A percentile compares a stretch with the other conserved stretches of the same genome.
Evolutionary conservation across 2,797 vertebrate species (phyloP).

Genomic region (Notamacropus eugenii): DNA sequence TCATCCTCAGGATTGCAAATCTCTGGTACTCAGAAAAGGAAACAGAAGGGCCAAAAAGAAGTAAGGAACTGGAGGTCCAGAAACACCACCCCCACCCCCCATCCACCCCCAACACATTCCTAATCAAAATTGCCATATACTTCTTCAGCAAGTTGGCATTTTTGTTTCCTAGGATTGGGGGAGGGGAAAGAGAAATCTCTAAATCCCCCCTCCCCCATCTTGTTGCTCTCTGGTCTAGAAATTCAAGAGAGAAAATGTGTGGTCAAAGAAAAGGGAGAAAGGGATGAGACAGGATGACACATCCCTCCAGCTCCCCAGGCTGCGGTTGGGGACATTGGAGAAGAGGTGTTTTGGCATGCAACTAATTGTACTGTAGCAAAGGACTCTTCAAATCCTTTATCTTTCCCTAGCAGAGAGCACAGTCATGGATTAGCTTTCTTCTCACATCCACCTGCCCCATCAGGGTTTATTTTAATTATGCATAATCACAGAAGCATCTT

Average conservation of each 20-base stretch:
- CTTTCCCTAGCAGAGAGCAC: constrained; percentile 20
- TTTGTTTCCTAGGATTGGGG: background rate
- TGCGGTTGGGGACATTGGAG: background rate
- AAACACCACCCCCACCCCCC: background rate
- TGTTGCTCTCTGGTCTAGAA: background rate
- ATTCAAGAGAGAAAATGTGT: background rate
- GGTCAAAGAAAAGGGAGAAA: background rate
- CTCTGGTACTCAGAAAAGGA: background rate
- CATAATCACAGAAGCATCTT: constrained; percentile 59
- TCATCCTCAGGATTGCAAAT: background rate
- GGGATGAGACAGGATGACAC: background rate
- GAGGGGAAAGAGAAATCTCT: background rate
- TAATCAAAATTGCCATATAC: background rate
- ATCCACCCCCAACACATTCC: background rate
- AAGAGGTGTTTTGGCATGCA: background rate
- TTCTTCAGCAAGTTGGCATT: background rate
- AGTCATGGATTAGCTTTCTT: constrained; percentile 69
- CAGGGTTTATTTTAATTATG: constrained; percentile 62
- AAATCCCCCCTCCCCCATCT: background rate
- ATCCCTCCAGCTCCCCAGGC: background rate
- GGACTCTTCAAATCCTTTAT: background rate
- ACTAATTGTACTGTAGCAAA: background rate
- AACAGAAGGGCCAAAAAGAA: background rate
- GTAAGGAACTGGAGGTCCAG: background rate
- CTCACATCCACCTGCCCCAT: constrained; percentile 61